Percentiles rank a stretch among this genome's conserved stretches.
phyloP scores from a whole-genome alignment of 2,888 invertebrate species.

The Meiosimyza decipiens region DNA sequence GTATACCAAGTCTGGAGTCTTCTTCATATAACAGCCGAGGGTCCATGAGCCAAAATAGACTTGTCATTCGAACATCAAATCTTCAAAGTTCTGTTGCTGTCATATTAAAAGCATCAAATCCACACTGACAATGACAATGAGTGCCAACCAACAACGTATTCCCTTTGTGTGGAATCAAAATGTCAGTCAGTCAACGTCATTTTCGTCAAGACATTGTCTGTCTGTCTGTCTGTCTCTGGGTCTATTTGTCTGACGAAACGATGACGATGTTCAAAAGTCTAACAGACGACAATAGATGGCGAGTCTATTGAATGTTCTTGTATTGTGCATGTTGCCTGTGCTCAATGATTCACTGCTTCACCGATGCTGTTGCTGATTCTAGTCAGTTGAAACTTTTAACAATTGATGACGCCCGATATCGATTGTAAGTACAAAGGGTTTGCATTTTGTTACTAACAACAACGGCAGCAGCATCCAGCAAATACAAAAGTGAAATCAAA shows the following conservation, averaged over 20 bases:
- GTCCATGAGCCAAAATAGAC: slow-evolving; percentile 3
- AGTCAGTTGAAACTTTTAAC: too few relatives aligned
- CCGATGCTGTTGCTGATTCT: too few relatives aligned
- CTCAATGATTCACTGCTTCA: not conserved
- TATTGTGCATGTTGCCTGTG: not conserved
- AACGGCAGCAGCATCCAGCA: not conserved
- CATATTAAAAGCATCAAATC: slow-evolving; percentile 23
- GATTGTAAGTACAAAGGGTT: not conserved
- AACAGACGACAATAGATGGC: slow-evolving; percentile 6
- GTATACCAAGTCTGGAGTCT: too few relatives aligned
- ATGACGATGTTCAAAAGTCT: slow-evolving; percentile 19
- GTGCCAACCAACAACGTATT: slow-evolving; percentile 34
- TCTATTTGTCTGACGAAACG: slow-evolving; percentile 23
- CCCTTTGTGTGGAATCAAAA: slow-evolving; percentile 42
- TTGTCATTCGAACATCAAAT: slow-evolving; percentile 18
- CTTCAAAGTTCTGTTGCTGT: slow-evolving; percentile 13
- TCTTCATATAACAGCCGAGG: too few relatives aligned
- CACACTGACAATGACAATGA: slow-evolving; percentile 26
- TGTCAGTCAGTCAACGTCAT: slow-evolving; percentile 39
- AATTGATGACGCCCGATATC: too few relatives aligned
- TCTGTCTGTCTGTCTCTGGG: slow-evolving; percentile 31
- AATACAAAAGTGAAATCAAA: slow-evolving; percentile 3
- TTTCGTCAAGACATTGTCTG: slow-evolving; percentile 22
- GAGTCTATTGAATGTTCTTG: slow-evolving; percentile 2
- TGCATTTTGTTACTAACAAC: not conserved